Evolutionary conservation across 2,797 vertebrate genomes (phyloP), one percentile per base, ranked within the genome.

Genomic region (Myotis vivesi): DNA sequence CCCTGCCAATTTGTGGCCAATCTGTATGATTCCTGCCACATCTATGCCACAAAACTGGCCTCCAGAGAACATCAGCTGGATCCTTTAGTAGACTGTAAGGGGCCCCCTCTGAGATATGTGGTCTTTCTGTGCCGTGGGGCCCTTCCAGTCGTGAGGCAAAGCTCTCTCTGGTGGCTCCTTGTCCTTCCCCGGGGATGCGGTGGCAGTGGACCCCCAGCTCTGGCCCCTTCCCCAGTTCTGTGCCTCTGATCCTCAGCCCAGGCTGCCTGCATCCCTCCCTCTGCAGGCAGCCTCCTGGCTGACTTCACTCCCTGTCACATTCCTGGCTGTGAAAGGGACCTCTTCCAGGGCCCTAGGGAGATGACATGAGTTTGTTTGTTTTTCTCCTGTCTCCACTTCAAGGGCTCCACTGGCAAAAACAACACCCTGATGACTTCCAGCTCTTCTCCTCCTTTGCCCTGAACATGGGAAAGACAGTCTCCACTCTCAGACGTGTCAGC

Each of bases 371-470:
- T 95, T 96, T 97, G 93, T 97, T 97, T 97, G 97, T 97, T 97
- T 97, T 97, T 89, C 95, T 96, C 96, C 94, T 97, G 95, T 96
- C 96, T 96, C 97, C 95, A 97, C 97, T 97, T 97, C 97, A 97
- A 97, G 97, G 96, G 92, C 86, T 92, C 15, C 93, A 55, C 96
- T 97, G 97, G 97, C 97, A 97, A 97, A 97, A 97, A 97, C 97
- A 97, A 94, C 80, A 93, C 85, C 91, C 94, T 97, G 97, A 97
- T 97, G 96, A 97, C 91, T 97, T 97, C 97, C 97, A 97, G 97
- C 92, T 93, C 96, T 95, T 96, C 83, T 25, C 85, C 73, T 95
- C 71, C 79, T 94, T 93, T 86, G 36, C 33, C 38, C 95, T 30
- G 41, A 90, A 92, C 87, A 76, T 95, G 94, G 81, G 88, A 96